phyloP scores from a whole-genome alignment of 2,797 vertebrate species.

The Chromobotia macracanthus region DNA sequence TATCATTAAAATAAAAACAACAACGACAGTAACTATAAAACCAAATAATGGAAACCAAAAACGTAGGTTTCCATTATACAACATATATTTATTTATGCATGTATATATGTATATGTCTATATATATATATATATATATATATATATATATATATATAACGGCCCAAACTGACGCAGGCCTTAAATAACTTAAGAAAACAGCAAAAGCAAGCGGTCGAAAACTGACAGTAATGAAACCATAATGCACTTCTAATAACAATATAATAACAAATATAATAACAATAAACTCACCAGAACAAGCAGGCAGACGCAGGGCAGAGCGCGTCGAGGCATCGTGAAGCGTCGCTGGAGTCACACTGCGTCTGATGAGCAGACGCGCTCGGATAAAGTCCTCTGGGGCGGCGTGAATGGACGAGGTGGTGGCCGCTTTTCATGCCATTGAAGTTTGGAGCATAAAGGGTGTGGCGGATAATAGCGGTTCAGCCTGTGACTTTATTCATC shows the following conservation, averaged over 20 bases:
- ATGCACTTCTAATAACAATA: background rate
- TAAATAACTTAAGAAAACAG: background rate
- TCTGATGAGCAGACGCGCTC: background rate
- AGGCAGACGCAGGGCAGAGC: conserved; percentile 11
- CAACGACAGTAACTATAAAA: too few species aligned
- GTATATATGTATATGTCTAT: too few species aligned
- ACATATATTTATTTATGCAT: too few species aligned
- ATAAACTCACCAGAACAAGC: conserved; percentile 50
- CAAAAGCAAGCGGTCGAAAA: too few species aligned
- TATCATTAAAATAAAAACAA: too few species aligned
- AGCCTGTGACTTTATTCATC: background rate
- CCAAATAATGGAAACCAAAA: too few species aligned
- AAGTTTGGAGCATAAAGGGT: conserved; percentile 20
- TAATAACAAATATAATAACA: background rate
- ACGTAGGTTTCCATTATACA: too few species aligned
- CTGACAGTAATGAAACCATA: too few species aligned
- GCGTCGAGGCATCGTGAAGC: conserved; percentile 42
- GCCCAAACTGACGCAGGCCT: too few species aligned
- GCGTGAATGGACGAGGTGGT: background rate
- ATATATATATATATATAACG: too few species aligned
- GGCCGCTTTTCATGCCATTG: conserved; percentile 20
- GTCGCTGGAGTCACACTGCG: too few species aligned
- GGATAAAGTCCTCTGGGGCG: conserved; percentile 47
- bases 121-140: too few species aligned
- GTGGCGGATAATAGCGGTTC: conserved; percentile 22